Base-by-base conservation (phyloP, 2,888 invertebrate genomes). In the Reticulitermes lucifugus region DNA sequence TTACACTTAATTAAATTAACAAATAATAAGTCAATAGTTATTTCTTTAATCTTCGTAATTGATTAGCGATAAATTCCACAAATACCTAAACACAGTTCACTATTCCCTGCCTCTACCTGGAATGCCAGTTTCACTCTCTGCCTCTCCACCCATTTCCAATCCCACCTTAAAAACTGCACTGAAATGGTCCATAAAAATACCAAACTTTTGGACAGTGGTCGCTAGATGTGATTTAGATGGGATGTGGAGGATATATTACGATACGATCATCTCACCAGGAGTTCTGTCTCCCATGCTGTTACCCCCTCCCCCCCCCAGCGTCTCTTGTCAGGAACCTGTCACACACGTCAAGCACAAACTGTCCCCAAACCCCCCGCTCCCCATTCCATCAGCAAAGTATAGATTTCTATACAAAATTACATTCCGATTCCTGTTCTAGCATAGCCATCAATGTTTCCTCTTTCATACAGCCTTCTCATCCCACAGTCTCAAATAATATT, bases 121-220 rank as follows among this genome's bases (percentile, higher is more conserved):
- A 10, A n/a, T 25, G 9, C 25, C 65, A 55, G 14, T 55, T 55
- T n/a, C n/a, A 65, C 65, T 25, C 55, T 79, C 51, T 51, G 29
- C 21, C 35, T 79, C 51, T 51, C 10, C n/a, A 25, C n/a, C 55
- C 75, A 77, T n/a, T 77, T 77, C 43, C 75, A 41, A 55, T 65
- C 2, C 25, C 14, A 51, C 35, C 18, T n/a, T 51, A 25, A 79
- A 79, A 51, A 79, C 51, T 70, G 46, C 22, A 41, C 60, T n/a
- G 81, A 81, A 79, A 81, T 77, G n/a, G 51, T 46, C 77, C 43
- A 77, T 81, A 81, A 81, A 81, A 81, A 81, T 81, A 70, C 81
- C 70, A 81, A 43, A 70, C 60, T 22, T 70, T 81, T 41, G 65
- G 81, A 70, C 25, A 70, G 70, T 70, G n/a, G 12, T 70, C 9